A percentile compares a stretch with the other conserved stretches of the same genome.
Evolutionary conservation across 37 sponge, comb jelly and placozoan genomes (phyloP).

Genomic region (Ephydatia muelleri): DNA sequence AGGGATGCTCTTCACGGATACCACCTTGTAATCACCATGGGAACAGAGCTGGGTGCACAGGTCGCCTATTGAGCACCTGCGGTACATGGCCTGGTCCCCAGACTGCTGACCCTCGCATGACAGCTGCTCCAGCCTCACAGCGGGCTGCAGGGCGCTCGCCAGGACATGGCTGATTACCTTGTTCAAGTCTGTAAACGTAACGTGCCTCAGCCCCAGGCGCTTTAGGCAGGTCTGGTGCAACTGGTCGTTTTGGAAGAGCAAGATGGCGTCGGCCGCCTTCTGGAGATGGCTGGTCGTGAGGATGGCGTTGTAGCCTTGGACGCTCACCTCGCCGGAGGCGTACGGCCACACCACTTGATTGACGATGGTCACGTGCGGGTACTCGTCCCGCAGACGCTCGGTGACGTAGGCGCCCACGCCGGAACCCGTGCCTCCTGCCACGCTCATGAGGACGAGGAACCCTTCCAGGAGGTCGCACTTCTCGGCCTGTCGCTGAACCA

Average conservation of each 20-base stretch:
- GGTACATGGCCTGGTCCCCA: slow-evolving; percentile 25
- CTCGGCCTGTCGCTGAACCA: slow-evolving; percentile 74
- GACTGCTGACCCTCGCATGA: neutral
- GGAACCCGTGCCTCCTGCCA: slow-evolving; percentile 95
- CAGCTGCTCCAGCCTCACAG: slow-evolving; percentile 16
- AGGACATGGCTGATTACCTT: slow-evolving; percentile 59
- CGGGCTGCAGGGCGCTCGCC: slow-evolving; percentile 69
- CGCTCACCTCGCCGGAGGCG: slow-evolving; percentile 83
- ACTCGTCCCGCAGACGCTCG: slow-evolving; percentile 62
- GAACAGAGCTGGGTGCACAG: slow-evolving; percentile 50
- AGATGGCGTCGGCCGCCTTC: slow-evolving; percentile 57
- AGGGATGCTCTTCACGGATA: slow-evolving; percentile 69
- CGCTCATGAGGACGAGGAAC: slow-evolving; percentile 86
- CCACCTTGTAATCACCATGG: slow-evolving; percentile 70
- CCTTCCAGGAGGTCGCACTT: slow-evolving; percentile 70
- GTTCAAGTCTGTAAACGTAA: slow-evolving; percentile 78
- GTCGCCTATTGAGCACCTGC: slow-evolving; percentile 58
- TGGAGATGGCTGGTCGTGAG: slow-evolving; percentile 76
- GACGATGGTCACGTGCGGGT: slow-evolving; percentile 34
- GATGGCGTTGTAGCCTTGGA: slow-evolving; percentile 87
- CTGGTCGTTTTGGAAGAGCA: slow-evolving; percentile 74
- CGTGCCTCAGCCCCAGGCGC: slow-evolving; percentile 65
- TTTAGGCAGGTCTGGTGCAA: slow-evolving; percentile 77
- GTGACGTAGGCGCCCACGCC: slow-evolving; percentile 80
- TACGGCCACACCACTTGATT: slow-evolving; percentile 86